A percentile compares a stretch with the other conserved stretches of the same genome.
phyloP scores from a whole-genome alignment of 2,888 invertebrate species.

The Hydrotaea diabolus region DNA sequence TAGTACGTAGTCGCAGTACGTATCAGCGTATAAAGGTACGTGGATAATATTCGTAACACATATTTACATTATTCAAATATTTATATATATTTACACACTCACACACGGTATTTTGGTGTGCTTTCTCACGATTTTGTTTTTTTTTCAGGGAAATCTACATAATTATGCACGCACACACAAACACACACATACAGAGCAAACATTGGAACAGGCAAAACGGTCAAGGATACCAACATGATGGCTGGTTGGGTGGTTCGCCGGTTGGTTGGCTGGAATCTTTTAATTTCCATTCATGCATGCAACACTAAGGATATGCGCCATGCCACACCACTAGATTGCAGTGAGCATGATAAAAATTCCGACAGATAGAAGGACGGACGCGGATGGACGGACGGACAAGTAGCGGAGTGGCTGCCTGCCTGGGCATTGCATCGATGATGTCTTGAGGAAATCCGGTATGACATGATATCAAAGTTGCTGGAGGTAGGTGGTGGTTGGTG shows the following conservation, averaged over 20 bases:
- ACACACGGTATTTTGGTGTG: constrained; percentile 5
- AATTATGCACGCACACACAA: constrained; percentile 24
- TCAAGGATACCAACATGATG: constrained; percentile 29
- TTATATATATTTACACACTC: constrained; percentile 2
- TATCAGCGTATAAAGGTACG: neutral
- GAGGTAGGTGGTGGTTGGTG: constrained; percentile 47
- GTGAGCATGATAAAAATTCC: constrained; percentile 17
- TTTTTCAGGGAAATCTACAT: constrained; percentile 49
- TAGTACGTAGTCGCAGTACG: no score
- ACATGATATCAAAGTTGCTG: constrained; percentile 58
- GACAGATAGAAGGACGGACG: neutral
- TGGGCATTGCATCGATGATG: constrained; percentile 49
- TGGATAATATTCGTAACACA: constrained; percentile 19
- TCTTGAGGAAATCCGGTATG: constrained; percentile 68
- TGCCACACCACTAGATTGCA: constrained; percentile 8
- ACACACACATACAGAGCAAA: constrained; percentile 18
- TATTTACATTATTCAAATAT: constrained; percentile 41
- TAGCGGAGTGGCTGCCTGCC: neutral
- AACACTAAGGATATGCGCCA: constrained; percentile 21
- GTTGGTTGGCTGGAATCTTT: constrained; percentile 7
- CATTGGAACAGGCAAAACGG: constrained; percentile 33
- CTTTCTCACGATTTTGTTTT: constrained; percentile 62
- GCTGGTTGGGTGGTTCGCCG: neutral
- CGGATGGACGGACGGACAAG: neutral
- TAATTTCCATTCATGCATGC: constrained; percentile 27